phyloP scores from a whole-genome alignment of 53 echinoderm and acorn worm species.

The Echinarachnius parma region DNA sequence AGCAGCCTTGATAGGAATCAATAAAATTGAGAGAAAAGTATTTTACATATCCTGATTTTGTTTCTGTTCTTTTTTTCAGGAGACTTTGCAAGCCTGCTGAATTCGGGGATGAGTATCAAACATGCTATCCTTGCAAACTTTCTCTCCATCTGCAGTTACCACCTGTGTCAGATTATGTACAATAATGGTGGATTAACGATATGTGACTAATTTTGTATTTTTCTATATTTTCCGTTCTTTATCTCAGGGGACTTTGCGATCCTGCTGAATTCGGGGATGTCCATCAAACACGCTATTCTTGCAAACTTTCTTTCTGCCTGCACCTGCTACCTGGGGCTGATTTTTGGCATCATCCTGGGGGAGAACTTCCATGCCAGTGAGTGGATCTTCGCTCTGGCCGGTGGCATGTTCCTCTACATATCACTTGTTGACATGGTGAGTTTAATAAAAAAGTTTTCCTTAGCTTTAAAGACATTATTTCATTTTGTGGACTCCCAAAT shows the following conservation, averaged over 20 bases:
- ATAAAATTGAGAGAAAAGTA: too few species aligned
- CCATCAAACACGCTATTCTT: conserved; percentile 66
- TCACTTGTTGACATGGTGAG: conserved; percentile 92
- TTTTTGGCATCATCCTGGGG: conserved; percentile 64
- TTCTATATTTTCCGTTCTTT: not conserved
- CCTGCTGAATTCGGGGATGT: conserved; percentile 81
- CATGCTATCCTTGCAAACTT: conserved; percentile 78
- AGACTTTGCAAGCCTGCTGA: conserved; percentile 89
- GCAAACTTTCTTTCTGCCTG: conserved; percentile 76
- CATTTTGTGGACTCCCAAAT: too few species aligned
- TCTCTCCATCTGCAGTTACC: too few species aligned
- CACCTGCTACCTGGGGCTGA: conserved; percentile 67
- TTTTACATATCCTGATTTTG: too few species aligned
- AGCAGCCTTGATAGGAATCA: too few species aligned
- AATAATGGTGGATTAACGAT: too few species aligned
- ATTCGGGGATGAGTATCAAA: conserved; percentile 73
- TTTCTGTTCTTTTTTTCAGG: conserved; percentile 32
- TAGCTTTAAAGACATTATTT: too few species aligned
- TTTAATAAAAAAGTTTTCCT: too few species aligned
- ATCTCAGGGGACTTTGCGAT: conserved; percentile 85
- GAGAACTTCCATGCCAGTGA: conserved; percentile 51
- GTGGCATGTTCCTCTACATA: conserved; percentile 87
- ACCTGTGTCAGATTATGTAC: too few species aligned
- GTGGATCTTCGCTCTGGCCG: conserved; percentile 94
- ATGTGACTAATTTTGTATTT: not conserved